Percentiles rank a stretch among this genome's conserved stretches.
These are phyloP conservation scores for Nestor notabilis DNA, from an alignment of 2,113 vertebrate genomes.

Conservation along the genomic window DNA sequence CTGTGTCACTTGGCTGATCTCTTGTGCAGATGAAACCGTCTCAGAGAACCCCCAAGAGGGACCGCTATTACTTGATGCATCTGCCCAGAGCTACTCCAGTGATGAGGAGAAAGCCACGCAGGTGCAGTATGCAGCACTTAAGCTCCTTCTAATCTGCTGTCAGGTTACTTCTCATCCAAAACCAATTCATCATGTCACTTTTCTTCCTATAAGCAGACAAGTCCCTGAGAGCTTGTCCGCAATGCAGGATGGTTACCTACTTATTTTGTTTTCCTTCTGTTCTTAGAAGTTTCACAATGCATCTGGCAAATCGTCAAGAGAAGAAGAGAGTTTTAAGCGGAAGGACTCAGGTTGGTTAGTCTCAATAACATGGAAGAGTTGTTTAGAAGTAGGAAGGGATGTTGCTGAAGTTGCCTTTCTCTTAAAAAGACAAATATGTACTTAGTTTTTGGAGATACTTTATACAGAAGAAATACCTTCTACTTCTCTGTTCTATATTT, in stretches of 20 bases:
- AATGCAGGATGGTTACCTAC: neutral
- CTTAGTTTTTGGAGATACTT: neutral
- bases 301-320: neutral
- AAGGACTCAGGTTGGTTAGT: conserved; percentile 49
- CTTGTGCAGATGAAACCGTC: neutral
- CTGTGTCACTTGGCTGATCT: neutral
- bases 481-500: neutral
- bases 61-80: accelerated
- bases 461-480: neutral
- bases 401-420: neutral
- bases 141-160: neutral
- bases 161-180: neutral
- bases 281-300: neutral
- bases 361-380: accelerated
- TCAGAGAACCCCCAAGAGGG: neutral
- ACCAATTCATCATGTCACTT: accelerated
- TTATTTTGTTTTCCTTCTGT: neutral
- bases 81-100: neutral
- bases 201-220: too few relatives aligned
- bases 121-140: conserved; percentile 17
- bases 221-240: neutral
- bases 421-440: neutral
- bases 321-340: neutral
- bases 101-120: neutral
- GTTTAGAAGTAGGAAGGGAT: neutral